Evolutionary conservation across 2,797 vertebrate genomes (phyloP).

Genomic region (Sylvia borin): DNA sequence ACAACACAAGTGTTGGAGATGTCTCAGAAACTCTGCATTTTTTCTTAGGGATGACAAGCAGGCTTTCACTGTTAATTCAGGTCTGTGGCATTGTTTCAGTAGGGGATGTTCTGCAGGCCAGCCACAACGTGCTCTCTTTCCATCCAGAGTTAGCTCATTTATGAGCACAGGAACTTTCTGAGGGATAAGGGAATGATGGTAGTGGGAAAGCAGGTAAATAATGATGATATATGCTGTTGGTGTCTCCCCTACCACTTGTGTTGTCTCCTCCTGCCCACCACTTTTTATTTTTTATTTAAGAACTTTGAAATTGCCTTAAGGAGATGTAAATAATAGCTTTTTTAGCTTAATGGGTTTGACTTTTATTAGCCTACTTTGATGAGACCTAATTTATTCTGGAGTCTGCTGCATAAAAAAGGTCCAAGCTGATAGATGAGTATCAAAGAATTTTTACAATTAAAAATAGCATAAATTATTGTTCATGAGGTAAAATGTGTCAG

Average conservation of each 20-base stretch:
- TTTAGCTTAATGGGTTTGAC: background rate
- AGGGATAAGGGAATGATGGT: background rate
- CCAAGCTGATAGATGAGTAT: background rate
- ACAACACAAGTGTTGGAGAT: background rate
- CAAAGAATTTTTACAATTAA: background rate
- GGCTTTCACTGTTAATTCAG: background rate
- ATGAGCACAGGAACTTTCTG: background rate
- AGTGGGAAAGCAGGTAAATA: background rate
- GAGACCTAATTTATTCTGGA: background rate
- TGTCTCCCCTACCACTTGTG: background rate
- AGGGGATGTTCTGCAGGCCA: background rate
- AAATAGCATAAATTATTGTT: background rate
- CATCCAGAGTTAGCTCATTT: background rate
- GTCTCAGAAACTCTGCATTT: background rate
- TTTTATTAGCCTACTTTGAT: background rate
- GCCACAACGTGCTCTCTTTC: background rate
- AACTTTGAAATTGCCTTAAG: background rate
- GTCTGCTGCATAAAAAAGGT: background rate
- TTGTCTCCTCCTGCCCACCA: accelerated
- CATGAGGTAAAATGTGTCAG: background rate
- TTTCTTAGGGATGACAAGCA: background rate
- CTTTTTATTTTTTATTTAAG: background rate
- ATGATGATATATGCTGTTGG: background rate
- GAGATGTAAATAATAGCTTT: background rate
- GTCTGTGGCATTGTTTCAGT: background rate